Conservation (phyloP, 2,797 vertebrate species). For the Neosilurus hyrtlii region DNA sequence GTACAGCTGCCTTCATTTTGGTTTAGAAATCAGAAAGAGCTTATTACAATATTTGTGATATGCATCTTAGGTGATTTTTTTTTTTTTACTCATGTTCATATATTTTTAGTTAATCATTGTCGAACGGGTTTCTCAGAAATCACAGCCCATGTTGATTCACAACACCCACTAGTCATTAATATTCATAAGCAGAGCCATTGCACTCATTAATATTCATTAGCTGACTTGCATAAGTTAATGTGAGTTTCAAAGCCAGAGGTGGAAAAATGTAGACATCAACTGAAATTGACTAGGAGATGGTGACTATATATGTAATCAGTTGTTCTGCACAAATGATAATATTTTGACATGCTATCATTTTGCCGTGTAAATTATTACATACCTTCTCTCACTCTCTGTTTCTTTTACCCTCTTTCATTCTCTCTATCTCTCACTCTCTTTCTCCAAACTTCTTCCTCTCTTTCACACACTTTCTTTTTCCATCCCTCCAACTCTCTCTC, state of each 20-base stretch:
- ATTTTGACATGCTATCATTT: background rate
- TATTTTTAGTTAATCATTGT: constrained; percentile 15
- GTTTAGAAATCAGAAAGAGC: background rate
- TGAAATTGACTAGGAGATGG: background rate
- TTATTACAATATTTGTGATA: background rate
- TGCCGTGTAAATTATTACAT: background rate
- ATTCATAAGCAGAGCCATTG: background rate
- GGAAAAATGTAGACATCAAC: background rate
- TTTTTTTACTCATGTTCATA: constrained; percentile 5
- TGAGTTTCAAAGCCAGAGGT: background rate
- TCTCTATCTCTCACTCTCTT: background rate
- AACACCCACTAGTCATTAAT: background rate
- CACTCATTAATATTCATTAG: constrained; percentile 19
- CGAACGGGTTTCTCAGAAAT: background rate
- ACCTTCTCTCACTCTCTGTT: background rate
- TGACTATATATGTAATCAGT: background rate
- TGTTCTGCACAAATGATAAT: background rate
- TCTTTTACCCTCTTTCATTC: background rate
- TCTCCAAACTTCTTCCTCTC: no score
- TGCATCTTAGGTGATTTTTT: background rate
- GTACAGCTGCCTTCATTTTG: background rate
- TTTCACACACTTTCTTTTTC: background rate
- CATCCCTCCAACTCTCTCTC: background rate
- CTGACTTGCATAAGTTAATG: background rate
- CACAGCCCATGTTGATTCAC: background rate